These are phyloP conservation scores for Gavialis gangeticus DNA, from an alignment of 2,113 vertebrate species.

Conservation along the genomic window DNA sequence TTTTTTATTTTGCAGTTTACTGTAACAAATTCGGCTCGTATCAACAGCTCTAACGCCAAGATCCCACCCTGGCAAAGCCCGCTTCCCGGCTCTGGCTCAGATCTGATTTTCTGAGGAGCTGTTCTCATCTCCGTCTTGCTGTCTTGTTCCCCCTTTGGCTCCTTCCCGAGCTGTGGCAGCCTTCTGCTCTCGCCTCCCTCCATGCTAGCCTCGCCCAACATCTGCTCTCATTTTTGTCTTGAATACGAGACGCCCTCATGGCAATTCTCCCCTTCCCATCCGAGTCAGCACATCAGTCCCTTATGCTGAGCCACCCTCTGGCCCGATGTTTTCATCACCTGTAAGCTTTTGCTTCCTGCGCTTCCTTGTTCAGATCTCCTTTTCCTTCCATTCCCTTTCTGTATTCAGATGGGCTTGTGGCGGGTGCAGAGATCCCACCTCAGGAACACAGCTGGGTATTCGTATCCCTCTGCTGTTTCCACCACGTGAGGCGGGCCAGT, in stretches of 20 bases:
- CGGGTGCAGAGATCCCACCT: too few relatives aligned
- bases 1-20: not conserved
- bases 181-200: not conserved
- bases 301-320: too few relatives aligned
- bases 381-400: too few relatives aligned
- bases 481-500: too few relatives aligned
- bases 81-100: fast-evolving
- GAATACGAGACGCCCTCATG: not conserved
- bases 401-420: too few relatives aligned
- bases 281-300: too few relatives aligned
- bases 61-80: not conserved
- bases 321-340: too few relatives aligned
- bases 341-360: too few relatives aligned
- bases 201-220: not conserved
- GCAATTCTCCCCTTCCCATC: too few relatives aligned
- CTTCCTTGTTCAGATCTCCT: too few relatives aligned
- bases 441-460: too few relatives aligned
- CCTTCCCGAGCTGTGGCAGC: not conserved
- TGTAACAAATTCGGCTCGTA: not conserved
- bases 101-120: fast-evolving
- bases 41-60: fast-evolving
- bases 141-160: not conserved
- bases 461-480: too few relatives aligned
- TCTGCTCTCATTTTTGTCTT: not conserved
- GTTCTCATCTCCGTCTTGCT: fast-evolving